Conservation (phyloP, 2,113 vertebrate species). For the Vireo altiloquus region DNA sequence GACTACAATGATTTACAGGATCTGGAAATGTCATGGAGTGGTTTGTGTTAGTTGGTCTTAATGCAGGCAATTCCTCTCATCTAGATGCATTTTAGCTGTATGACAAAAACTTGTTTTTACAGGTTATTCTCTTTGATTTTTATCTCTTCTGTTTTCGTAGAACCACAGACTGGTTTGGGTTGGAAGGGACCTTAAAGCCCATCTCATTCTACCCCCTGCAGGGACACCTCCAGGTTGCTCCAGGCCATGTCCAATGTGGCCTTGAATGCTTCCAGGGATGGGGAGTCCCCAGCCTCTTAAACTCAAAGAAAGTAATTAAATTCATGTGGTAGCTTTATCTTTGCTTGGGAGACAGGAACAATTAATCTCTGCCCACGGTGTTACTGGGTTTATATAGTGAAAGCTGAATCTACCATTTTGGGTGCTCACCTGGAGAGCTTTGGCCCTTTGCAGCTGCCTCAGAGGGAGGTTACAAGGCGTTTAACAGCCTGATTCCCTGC, state of each 20-base stretch:
- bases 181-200: background rate
- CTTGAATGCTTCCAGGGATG: background rate
- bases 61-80: background rate
- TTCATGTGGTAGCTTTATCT: background rate
- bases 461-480: background rate
- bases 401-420: background rate
- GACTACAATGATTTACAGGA: background rate
- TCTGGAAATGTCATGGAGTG: background rate
- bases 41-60: background rate
- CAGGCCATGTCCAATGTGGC: accelerated
- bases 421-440: background rate
- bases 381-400: background rate
- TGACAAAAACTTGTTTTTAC: background rate
- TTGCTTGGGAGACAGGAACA: background rate
- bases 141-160: background rate
- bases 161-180: background rate
- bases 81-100: background rate
- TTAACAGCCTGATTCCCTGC: background rate
- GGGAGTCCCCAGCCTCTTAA: background rate
- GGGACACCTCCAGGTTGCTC: background rate
- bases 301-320: background rate
- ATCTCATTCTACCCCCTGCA: background rate
- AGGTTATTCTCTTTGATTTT: background rate
- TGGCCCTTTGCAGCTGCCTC: background rate
- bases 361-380: background rate